These are phyloP conservation scores for Diachasmimorpha longicaudata DNA, from an alignment of 1,140 invertebrate species.

Conservation along the genomic window DNA sequence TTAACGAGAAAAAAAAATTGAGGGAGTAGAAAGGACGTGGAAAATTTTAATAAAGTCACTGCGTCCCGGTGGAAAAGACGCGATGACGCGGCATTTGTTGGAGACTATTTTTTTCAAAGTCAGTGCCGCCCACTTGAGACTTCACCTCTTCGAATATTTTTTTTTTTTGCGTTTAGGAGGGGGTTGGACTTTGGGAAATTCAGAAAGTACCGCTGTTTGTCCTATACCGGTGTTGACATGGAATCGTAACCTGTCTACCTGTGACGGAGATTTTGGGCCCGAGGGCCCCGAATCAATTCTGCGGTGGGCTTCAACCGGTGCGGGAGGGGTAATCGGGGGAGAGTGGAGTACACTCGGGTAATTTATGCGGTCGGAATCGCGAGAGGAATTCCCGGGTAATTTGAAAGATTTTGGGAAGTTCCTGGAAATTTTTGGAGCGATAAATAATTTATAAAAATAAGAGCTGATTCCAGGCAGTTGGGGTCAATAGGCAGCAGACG, in stretches of 20 bases:
- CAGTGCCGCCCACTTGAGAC: neutral
- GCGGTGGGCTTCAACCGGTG: no score
- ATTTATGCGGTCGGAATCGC: no score
- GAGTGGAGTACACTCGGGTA: no score
- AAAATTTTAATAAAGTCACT: conserved; percentile 15
- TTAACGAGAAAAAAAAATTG: neutral
- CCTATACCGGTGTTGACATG: conserved; percentile 48
- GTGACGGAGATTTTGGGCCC: neutral
- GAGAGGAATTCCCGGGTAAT: no score
- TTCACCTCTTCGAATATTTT: neutral
- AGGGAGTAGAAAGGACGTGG: neutral
- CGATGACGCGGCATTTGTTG: conserved; percentile 13
- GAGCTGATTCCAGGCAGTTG: no score
- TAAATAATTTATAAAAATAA: no score
- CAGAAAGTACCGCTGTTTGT: conserved; percentile 55
- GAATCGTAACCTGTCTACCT: conserved; percentile 33
- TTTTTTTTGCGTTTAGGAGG: no score
- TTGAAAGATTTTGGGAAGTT: no score
- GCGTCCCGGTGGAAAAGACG: neutral
- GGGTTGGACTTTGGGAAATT: conserved; percentile 37
- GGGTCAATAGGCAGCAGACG: no score
- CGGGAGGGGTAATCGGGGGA: no score
- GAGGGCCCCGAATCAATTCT: neutral
- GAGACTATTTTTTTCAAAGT: neutral
- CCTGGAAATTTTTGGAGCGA: no score